phyloP scores from a whole-genome alignment of 2,797 vertebrate genomes.

The Ambastaia sidthimunki region DNA sequence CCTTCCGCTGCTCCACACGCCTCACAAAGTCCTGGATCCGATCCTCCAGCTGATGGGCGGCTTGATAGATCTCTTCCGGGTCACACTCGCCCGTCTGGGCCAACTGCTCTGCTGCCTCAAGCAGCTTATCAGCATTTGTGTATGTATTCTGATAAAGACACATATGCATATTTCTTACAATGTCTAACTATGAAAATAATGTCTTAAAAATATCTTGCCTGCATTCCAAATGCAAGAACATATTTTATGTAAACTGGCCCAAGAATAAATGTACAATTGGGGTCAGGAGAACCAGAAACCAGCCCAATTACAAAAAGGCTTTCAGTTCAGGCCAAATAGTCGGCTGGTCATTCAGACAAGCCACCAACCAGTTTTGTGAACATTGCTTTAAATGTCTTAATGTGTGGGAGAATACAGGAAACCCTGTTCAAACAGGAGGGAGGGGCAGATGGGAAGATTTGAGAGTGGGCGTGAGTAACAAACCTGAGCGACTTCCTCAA shows the following conservation, averaged over 20 bases:
- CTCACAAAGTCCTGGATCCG: slow-evolving; percentile 97
- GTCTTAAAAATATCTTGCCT: too few species aligned
- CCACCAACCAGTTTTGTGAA: background rate
- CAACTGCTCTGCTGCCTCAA: slow-evolving; percentile 96
- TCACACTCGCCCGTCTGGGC: slow-evolving; percentile 98
- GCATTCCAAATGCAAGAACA: too few species aligned
- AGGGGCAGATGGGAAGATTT: background rate
- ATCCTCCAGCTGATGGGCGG: slow-evolving; percentile 96
- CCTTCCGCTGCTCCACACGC: slow-evolving; percentile 95
- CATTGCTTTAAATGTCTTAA: background rate
- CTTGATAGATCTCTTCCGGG: slow-evolving; percentile 98
- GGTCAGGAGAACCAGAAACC: too few species aligned
- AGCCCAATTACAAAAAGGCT: too few species aligned
- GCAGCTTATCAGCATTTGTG: slow-evolving; percentile 96
- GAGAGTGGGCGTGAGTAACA: background rate
- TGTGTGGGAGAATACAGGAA: background rate
- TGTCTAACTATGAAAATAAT: background rate
- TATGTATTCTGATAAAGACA: slow-evolving; percentile 87
- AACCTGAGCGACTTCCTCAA: slow-evolving; percentile 93
- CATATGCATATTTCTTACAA: background rate
- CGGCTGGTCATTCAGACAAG: too few species aligned
- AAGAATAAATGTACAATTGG: too few species aligned
- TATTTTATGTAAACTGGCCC: too few species aligned
- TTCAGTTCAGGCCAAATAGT: too few species aligned
- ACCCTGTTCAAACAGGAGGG: slow-evolving; percentile 20